Evolutionary conservation across 2,113 vertebrate genomes (phyloP), one percentile per base, ranked within the genome.

Genomic region (Psilopogon haemacephalus): DNA sequence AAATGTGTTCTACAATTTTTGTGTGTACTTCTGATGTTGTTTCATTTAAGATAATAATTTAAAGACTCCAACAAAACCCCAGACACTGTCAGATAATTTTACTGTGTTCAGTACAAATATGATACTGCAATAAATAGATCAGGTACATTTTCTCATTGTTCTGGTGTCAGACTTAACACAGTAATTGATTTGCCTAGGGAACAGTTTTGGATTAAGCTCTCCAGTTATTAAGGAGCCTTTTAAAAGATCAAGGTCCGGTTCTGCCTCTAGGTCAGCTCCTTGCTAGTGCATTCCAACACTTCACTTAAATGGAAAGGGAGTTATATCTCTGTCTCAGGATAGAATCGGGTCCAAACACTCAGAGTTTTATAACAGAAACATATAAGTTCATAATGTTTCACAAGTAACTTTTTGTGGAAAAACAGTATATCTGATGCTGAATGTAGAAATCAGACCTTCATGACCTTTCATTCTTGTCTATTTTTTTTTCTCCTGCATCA

Each of bases 101-200:
- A 88, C 56, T 79, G n/a, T 55, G 15, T 42, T 84, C 11, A n/a
- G 67, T 50, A 83, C 14, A 87, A 81, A 87, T 68, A 50, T 52
- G 33, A 7, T 83, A 44, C 67, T 67, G 11, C 32, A 64, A 64
- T 70, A 83, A 68, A 81, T 27, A 80, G 30, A 20, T 82, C 33
- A 64, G n/a, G 24, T 62, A 15, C 74, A 64, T 77, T 79, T 91
- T 88, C 86, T 87, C 76, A 81, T 74, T 94, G 27, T 70, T 94
- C 84, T 91, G 84, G 88, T 77, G 72, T 60, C 80, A 91, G 63
- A 48, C 26, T 90, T 82, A 96, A 93, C 84, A 79, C 18, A 73
- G 35, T 83, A 95, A 93, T 89, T 88, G 63, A 91, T 96, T 97
- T 97, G 96, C 71, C 89, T 93, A 69, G 82, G 79, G 56, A 94